Evolutionary conservation across 2,888 invertebrate species (phyloP), one percentile per base, ranked within the genome.

Genomic region (Hypercompe scribonia): DNA sequence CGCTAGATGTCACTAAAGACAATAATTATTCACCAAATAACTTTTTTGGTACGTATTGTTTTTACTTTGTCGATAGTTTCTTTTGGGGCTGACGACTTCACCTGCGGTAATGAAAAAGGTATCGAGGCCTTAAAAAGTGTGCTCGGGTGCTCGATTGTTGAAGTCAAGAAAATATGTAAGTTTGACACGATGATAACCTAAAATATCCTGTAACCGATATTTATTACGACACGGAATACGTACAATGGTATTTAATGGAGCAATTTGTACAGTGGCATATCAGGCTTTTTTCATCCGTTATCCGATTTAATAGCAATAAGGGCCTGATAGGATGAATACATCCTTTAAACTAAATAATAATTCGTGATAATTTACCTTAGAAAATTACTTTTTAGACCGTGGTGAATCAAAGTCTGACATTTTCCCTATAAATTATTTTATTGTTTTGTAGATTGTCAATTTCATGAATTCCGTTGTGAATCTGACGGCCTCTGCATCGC

Each of bases 401-500:
- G 8, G 4, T 8, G 8, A 3, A 36, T 7, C 36, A 7, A 3
- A 7, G 13, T 39, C 2, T 39, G 39, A 11, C 39, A 39, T 39
- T 11, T 11, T 11, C 8, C 11, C 13, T 10, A 11, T 39, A 11
- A 10, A 39, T 39, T n/a, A 28, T 3, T n/a, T 58, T 21, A 1
- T 7, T 63, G 65, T 42, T 64, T 70, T 74, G 65, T 84, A 95
- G 95, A 85, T 0, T 94, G 94, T 78, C 81, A 84, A 70, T 81
- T 89, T 0, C 92, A 93, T 82, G 96, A 97, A 87, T 97, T 96
- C 91, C 94, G 94, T 76, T 97, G 97, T 90, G 73, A 75, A 65
- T 94, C 92, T 73, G 96, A 97, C 87, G 96, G 96, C n/a, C 91
- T 93, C 77, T 97, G 97, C 93, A 96, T 97, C 78, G 96, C 93